A percentile compares a stretch with the other conserved stretches of the same genome.
Evolutionary conservation across 2,113 vertebrate species (phyloP).

Genomic region (Rallus limicola): DNA sequence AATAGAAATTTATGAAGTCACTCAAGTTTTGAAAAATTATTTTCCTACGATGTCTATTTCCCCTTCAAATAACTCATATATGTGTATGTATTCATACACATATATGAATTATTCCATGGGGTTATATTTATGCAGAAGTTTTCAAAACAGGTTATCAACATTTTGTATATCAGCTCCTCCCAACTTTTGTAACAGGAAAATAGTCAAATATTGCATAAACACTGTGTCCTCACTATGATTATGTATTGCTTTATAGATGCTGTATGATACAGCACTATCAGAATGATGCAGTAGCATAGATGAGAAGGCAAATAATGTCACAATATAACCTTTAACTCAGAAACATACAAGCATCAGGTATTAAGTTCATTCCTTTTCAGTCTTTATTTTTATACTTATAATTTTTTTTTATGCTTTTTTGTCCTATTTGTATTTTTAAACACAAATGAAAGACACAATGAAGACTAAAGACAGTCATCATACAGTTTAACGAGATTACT

Average conservation of each 20-base stretch:
- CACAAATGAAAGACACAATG: not conserved
- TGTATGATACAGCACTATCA: not conserved
- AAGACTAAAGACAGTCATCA: not conserved
- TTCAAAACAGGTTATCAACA: not conserved
- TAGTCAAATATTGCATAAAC: not conserved
- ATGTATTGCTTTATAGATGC: not conserved
- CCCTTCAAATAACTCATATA: not conserved
- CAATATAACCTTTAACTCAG: not conserved
- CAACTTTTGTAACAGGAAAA: not conserved
- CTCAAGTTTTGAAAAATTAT: not conserved
- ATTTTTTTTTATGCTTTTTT: not conserved
- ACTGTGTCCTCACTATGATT: not conserved
- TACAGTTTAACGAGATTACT: constrained; percentile 23
- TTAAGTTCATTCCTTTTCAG: not conserved
- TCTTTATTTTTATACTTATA: not conserved
- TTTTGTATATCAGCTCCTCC: not conserved
- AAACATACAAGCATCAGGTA: not conserved
- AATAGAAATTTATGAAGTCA: not conserved
- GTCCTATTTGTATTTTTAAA: not conserved
- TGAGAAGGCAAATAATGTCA: not conserved
- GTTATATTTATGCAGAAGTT: not conserved
- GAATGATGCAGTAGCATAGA: not conserved
- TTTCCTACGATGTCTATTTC: not conserved
- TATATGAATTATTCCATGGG: not conserved
- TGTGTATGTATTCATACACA: not conserved